Base-by-base conservation (phyloP, 2,113 vertebrate genomes). In the Atherinomorus stipes region DNA sequence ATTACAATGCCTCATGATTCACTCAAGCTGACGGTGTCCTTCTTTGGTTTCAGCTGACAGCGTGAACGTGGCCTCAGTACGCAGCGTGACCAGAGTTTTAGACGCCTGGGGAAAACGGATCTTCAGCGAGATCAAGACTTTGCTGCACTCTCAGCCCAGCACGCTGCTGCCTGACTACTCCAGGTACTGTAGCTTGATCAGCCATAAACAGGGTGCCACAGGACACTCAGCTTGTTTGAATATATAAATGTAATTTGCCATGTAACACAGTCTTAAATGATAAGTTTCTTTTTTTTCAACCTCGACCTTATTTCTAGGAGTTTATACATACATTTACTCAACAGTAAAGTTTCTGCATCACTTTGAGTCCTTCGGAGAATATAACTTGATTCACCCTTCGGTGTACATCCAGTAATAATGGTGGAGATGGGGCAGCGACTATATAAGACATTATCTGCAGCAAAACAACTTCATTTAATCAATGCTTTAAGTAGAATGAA, bases 41-140 rank as follows among this genome's bases (percentile, higher is more conserved):
- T 74, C 63, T 81, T 62, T 40, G 59, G 3, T 78, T 85, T 65
- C 90, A 95, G 94, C 92, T 25, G 92, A 94, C 12, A 89, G 74
- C 11, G 94, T 94, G 66, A 92, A 94, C 34, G 92, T 95, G 86
- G 89, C 90, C 57, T 78, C 92, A 3, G 91, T 94, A 64, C 91
- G 91, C 78, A 95, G 94, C 21, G 89, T 95, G 76, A 94, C 94
- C 74, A 84, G 93, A 76, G 90, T 93, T 67, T 84, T 95, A 69
- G 93, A 95, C 10, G 78, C 80, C 31, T 95, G 94, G 94, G 94
- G 94, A 13, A 95, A 94, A 84, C 90, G 89, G 12, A 94, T 94
- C 78, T 95, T 95, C 83, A 91, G 83, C 31, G 93, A 95, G 76
- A 91, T 95, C 84, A 94, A 93, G 86, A 92, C 85, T 42, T 49